Base-by-base conservation (phyloP, 2,888 invertebrate genomes). In the Pseudococcus viburni region DNA sequence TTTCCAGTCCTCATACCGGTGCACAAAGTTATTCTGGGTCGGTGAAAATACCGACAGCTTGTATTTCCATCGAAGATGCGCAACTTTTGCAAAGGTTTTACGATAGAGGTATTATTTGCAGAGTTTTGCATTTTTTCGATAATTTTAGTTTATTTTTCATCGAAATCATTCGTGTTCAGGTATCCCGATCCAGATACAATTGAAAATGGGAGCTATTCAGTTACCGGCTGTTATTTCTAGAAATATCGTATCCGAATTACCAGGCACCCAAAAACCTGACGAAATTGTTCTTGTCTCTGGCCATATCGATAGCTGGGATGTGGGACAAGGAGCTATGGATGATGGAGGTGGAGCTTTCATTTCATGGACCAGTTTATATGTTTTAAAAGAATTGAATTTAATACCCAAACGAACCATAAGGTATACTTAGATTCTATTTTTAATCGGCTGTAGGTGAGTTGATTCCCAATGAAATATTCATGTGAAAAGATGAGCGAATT, bases 251-350 rank as follows among this genome's bases (percentile, higher is more conserved):
- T 94, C 94, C 0, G 96, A 97, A 92, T 92, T 95, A 12, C 92
- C 91, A 90, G 96, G 96, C 0, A 91, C 91, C 0, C 90, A 91
- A 19, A 89, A 91, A 15, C 93, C 93, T 0, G 92, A 93, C 48
- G 92, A 94, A 89, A 92, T 95, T 0, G 96, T 96, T 0, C 92
- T 97, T 26, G 94, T 96, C 22, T 96, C 96, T 3, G 97, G 96
- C 17, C 97, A 97, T 91, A 93, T 97, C 42, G 97, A 97, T 91
- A 96, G 96, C 91, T 97, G 96, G 96, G 96, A 97, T 91, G 95
- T 96, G 15, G 96, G 96, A 0, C 94, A 95, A 90, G 97, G 96
- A 19, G 96, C 96, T 8, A 96, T 97, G 96, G 96, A 97, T 91
- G 96, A 97, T 90, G 96, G 95, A 39, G 96, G 95, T 89, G 96